Evolutionary conservation across 2,113 vertebrate genomes (phyloP), one percentile per base, ranked within the genome.

Genomic region (Muntiacus reevesi): DNA sequence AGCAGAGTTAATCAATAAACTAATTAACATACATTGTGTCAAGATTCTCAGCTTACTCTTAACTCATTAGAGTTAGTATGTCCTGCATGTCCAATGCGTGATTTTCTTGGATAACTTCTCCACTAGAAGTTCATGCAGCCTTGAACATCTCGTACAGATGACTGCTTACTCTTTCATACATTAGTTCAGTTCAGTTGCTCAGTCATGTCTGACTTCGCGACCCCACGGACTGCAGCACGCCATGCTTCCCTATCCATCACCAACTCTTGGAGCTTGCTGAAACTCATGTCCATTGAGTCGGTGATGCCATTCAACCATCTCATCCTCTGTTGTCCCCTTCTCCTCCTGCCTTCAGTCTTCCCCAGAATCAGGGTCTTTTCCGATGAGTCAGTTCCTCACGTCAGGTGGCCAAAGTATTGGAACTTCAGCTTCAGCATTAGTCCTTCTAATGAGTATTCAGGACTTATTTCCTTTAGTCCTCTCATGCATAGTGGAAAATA

Each of bases 151-250:
- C 79, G 43, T 19, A 9, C 15, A 15, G 71, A 30, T 28, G 11
- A 5, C 67, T 25, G 30, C 84, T 89, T 23, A 28, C 10, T 96
- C 33, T 89, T 11, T 2, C 67, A 89, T 12, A 3, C 71, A 23
- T 74, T 74, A 74, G 19, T 23, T 74, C 67, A 71, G 10, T 71
- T 12, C n/a, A 74, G 19, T 40, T 13, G 67, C 67, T 74, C 67
- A 74, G n/a, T 74, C 0, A 0, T 74, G n/a, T 71, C n/a, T 0
- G 5, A 74, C 36, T 40, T 74, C 12, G 36, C 0, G 2, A 74
- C 36, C 36, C 67, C 36, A 25, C 23, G 67, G 10, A 13, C 36
- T 74, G 36, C 19, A 74, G 67, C 36, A 40, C 0, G 1, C 8
- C n/a, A 13, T 40, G 36, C 19, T 23, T 40, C 36, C 67, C 67